Evolutionary conservation across 2,113 vertebrate species (phyloP).

Genomic region (Manacus vitellinus): DNA sequence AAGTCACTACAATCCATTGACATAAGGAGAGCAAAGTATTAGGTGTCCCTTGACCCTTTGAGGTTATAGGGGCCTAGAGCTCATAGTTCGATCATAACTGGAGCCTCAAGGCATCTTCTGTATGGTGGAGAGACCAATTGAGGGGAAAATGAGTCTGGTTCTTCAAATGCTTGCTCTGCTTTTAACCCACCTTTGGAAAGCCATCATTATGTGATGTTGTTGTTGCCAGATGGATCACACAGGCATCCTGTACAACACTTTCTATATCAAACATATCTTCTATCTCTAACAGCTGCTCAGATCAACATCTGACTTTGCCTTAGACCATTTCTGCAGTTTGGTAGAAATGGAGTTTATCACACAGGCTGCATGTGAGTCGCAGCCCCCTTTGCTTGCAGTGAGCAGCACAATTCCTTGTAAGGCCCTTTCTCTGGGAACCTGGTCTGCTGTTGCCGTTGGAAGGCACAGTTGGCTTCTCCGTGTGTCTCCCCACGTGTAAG

Average conservation of each 20-base stretch:
- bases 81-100: not conserved
- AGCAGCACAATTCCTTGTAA: not conserved
- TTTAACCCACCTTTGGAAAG: not conserved
- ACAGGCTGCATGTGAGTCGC: not conserved
- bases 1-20: not conserved
- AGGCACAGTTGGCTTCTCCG: not conserved
- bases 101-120: not conserved
- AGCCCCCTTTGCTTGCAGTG: not conserved
- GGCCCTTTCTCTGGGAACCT: not conserved
- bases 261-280: too few species aligned
- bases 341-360: not conserved
- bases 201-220: fast-evolving
- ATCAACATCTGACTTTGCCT: not conserved
- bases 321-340: not conserved
- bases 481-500: fast-evolving
- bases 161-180: not conserved
- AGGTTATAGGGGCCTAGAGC: not conserved
- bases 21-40: not conserved
- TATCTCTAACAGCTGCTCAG: not conserved
- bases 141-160: not conserved
- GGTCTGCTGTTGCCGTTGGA: not conserved
- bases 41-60: not conserved
- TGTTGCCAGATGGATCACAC: not conserved
- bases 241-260: not conserved
- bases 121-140: not conserved